Evolutionary conservation across 2,113 vertebrate species (phyloP), one percentile per base, ranked within the genome.

Genomic region (Campylomormyrus tamandua): DNA sequence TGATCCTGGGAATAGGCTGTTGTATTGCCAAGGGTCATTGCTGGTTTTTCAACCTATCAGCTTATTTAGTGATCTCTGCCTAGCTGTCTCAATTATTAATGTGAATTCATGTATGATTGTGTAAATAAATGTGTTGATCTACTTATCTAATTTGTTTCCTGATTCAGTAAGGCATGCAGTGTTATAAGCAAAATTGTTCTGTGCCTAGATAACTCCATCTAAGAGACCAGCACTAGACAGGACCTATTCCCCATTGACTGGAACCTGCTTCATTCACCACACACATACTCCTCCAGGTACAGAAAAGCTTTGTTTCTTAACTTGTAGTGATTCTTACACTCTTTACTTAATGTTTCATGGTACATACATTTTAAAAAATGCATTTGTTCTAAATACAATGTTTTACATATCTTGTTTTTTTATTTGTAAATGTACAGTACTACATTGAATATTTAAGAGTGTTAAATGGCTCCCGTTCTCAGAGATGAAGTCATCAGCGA

Each of bases 161-260:
- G 15, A 21, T 39, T 7, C 13, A 56, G 21, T 62, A 58, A 62
- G 84, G 49, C 15, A 45, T 24, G 17, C 24, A 62, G n/a, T 87
- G 4, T 21, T n/a, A 35, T 42, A 66, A 24, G 3, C 15, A 9
- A 87, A 53, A 53, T 53, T 9, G 9, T 88, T 88, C 45, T 66
- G 56, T 46, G 42, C 21, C 39, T 87, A 88, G 87, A 35, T n/a
- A 27, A 92, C 90, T 42, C 91, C 92, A 56, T 17, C 83, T 15
- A 93, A 93, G 89, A 90, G 74, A 45, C 90, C 35, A 42, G 86
- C 89, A 7, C 42, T 62, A 49, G 88, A 89, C 35, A 87, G 74
- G 9, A 70, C 48, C n/a, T 91, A 93, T 87, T 97, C 97, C 1
- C 96, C 96, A 0, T 92, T 94, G 90, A 96, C 97, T 39, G 96